Evolutionary conservation across 1,140 invertebrate species (phyloP), one percentile per base, ranked within the genome.

Genomic region (Pseudomyrmex cubaensis): DNA sequence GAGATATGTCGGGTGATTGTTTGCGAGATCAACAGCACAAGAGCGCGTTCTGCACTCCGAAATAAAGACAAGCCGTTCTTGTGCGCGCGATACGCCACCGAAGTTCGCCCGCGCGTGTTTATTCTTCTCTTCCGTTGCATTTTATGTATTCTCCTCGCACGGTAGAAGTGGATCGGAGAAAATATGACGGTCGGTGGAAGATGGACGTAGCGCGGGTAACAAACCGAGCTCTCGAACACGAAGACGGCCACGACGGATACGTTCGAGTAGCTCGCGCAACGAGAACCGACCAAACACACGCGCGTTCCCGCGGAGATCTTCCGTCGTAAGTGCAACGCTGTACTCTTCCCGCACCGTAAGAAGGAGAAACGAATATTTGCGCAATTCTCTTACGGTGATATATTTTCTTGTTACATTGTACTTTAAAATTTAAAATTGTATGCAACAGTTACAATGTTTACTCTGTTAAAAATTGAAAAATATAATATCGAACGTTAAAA

Each of bases 181-280:
- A 80, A 80, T 80, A 80, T 80, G 76, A 72, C n/a, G 76, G 76
- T 78, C 64, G 76, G 59, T 72, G 56, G 76, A 72, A 80, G 76
- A 80, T 80, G 76, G 54, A 72, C 76, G 76, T 57, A 70, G 22
- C 76, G 20, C 66, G 76, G 46, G 15, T 80, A 80, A 80, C 76
- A 72, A 72, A 80, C 66, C 20, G 54, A 15, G 76, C 59, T 80
- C 56, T 80, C 46, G 66, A 80, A 72, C 76, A 80, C 44, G 66
- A 80, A 80, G 66, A 61, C 66, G 52, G 44, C 17, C 75, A 9
- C 50, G 67, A 69, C 76, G 35, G 64, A 70, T 78, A 78, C 54
- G 56, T 70, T 59, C 66, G 54, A 78, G 52, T 70, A 78, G 64
- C 52, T 77, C 74, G 13, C 12, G 54, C 44, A 54, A 13, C 20